Evolutionary conservation across 1,140 invertebrate genomes (phyloP), one percentile per base, ranked within the genome.

Genomic region (Caenorhabditis remanei): DNA sequence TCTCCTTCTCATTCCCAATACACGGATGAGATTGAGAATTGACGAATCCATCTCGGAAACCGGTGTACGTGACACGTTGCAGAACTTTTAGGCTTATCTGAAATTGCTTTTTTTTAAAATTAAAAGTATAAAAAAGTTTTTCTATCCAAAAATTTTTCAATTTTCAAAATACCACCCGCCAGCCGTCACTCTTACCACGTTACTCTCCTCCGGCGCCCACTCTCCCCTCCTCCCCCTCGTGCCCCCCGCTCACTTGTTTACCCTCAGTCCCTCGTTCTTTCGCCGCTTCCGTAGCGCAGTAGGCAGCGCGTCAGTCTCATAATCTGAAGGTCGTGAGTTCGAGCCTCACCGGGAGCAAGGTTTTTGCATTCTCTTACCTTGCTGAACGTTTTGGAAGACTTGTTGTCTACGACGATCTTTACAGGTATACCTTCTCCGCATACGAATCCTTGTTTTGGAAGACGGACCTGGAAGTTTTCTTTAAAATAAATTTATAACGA

Each of bases 301-400:
- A 55, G 40, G 41, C 71, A 63, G 71, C 88, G 55, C 96, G 96
- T 96, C 95, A 96, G 96, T 96, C 96, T 96, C 96, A 96, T 96
- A 96, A 96, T 96, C 96, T 96, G 95, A 96, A 96, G 96, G 96
- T 96, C 96, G 96, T 96, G 96, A 96, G 96, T 96, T 96, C 96
- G 96, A 96, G 95, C 96, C 96, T 96, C 96, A 96, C 96, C 95
- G 84, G 84, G 84, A 85, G 85, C 85, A 85, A 63, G 79, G 21
- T 40, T 24, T 55, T 83, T 83, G 24, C 32, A 96, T 61, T 61
- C 1, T 61, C 56, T 19, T 46, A 79, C 71, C 71, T 79, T 79
- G 11, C 14, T 50, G 40, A 79, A 79, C 11, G 46, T 50, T 24
- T 79, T 79, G 0, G 71, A 79, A 21, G 71, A 32, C 21, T 50